Evolutionary conservation across 2,797 vertebrate species (phyloP).

Genomic region (Bufotes viridis): DNA sequence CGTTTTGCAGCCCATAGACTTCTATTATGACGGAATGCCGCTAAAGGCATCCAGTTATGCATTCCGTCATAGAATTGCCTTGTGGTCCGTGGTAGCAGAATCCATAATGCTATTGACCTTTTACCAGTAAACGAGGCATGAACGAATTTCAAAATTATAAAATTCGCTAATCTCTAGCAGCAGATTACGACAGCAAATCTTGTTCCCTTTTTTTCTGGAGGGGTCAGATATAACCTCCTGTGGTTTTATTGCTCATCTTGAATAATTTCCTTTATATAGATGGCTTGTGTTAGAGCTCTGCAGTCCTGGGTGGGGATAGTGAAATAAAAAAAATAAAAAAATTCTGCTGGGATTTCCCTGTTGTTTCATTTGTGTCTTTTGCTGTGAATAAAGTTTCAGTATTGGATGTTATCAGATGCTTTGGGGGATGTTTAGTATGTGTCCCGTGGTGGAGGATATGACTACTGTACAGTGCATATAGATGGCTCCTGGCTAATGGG

Average conservation of each 20-base stretch:
- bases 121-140: no score
- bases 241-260: neutral
- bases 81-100: no score
- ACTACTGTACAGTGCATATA: neutral
- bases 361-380: neutral
- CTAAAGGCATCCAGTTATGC: no score
- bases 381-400: neutral
- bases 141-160: no score
- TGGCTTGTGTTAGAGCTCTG: constrained; percentile 4
- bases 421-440: neutral
- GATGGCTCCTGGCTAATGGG: constrained; percentile 44
- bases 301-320: constrained; percentile 38
- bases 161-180: no score
- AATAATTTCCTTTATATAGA: constrained; percentile 9
- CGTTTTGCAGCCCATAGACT: no score
- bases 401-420: neutral
- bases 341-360: neutral
- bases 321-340: neutral
- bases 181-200: neutral
- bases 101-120: no score
- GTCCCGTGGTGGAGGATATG: neutral
- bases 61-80: no score
- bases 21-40: no score
- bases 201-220: neutral
- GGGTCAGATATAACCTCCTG: neutral